phyloP scores from a whole-genome alignment of 1,140 invertebrate species.

The Temnothorax nylanderi region DNA sequence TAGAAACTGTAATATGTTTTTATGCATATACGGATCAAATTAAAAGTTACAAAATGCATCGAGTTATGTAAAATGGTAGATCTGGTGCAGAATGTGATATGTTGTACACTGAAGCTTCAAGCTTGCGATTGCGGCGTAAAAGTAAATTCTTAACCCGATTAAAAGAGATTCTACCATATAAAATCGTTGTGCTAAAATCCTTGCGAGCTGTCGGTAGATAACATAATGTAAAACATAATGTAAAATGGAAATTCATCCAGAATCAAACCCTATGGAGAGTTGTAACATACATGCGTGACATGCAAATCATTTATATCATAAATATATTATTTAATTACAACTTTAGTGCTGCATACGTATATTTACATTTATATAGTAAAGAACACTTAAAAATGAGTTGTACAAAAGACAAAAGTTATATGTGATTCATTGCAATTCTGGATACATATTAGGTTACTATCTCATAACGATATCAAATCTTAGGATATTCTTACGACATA shows the following conservation, averaged over 20 bases:
- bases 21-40: neutral
- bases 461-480: neutral
- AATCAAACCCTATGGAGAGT: constrained; percentile 47
- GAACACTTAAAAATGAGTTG: constrained; percentile 28
- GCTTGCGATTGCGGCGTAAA: constrained; percentile 25
- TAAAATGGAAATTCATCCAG: constrained; percentile 35
- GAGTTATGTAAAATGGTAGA: constrained; percentile 13
- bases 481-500: neutral
- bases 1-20: neutral
- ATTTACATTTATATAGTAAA: constrained; percentile 40
- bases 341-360: constrained; percentile 55
- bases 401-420: constrained; percentile 3
- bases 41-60: constrained; percentile 24
- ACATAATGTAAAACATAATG: constrained; percentile 41
- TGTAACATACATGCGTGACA: constrained; percentile 68
- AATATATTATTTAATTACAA: constrained; percentile 21
- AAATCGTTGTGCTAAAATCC: constrained; percentile 29
- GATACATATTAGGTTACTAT: constrained; percentile 10
- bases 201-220: constrained; percentile 33
- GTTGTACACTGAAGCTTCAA: constrained; percentile 41
- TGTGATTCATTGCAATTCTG: constrained; percentile 18
- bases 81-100: constrained; percentile 20
- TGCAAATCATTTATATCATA: constrained; percentile 61
- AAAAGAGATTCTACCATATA: constrained; percentile 8
- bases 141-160: neutral